Evolutionary conservation across 2,888 invertebrate species (phyloP), one percentile per base, ranked within the genome.

Genomic region (Dorcus parallelipipedus): DNA sequence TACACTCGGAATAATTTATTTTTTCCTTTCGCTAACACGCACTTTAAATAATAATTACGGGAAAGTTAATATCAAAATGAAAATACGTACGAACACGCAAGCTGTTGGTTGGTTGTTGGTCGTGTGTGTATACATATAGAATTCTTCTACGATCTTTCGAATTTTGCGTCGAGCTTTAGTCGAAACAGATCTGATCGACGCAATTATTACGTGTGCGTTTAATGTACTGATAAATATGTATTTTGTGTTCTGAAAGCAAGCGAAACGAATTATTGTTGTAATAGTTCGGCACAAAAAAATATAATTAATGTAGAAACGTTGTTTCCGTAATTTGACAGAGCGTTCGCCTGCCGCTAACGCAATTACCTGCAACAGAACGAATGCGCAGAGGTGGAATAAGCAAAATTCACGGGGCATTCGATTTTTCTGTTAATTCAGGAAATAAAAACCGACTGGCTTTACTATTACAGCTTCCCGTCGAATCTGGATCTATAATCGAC

Each of bases 301-400:
- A 54, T 63, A 64, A 33, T 33, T 33, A 33, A 65, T 65, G 64
- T 63, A 61, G 56, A 60, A 63, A 62, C 62, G 62, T 58, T 65
- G 64, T 65, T 65, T 59, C 61, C 49, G 59, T 60, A 63, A 65
- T 65, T 64, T 63, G 54, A 59, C 60, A 58, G 55, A 60, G 58
- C 63, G 55, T 53, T 60, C 59, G 48, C 55, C 56, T 60, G 53
- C 58, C 58, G 49, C 63, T 61, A 64, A 64, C 56, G 61, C 66
- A 64, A 64, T 66, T 66, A 66, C 62, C 63, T 60, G 56, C 51
- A 40, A 56, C 54, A 54, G 45, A 9, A 45, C 20, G 49, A 14
- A 33, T 49, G 38, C 10, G 38, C 33, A 38, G 20, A 49, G 49
- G 2, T 2, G 49, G 49, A 38, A 42, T 42, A 33, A 33, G 49